A percentile compares a stretch with the other conserved stretches of the same genome.
These are phyloP conservation scores for Adelges cooleyi DNA, from an alignment of 1,140 invertebrate genomes.

Conservation along the genomic window DNA sequence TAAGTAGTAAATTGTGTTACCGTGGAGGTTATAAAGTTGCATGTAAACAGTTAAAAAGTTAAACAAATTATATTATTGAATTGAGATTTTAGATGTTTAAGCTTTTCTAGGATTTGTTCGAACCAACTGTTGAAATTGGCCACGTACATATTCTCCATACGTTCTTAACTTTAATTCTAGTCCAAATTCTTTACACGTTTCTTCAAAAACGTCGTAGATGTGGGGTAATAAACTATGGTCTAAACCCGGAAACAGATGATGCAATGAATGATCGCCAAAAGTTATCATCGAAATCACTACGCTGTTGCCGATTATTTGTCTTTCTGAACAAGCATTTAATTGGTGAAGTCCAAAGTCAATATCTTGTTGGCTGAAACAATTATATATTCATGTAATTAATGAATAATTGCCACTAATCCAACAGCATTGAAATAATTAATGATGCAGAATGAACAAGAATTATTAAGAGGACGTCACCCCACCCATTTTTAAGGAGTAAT, in stretches of 20 bases:
- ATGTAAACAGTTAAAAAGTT: too few relatives aligned
- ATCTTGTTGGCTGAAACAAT: too few relatives aligned
- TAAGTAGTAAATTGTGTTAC: too few relatives aligned
- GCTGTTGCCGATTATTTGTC: constrained; percentile 55
- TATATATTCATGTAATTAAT: too few relatives aligned
- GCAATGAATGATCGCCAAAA: constrained; percentile 65
- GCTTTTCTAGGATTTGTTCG: constrained; percentile 37
- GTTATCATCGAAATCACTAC: constrained; percentile 54
- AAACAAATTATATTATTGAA: too few relatives aligned
- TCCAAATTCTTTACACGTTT: constrained; percentile 58
- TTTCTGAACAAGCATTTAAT: constrained; percentile 61
- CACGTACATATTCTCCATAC: constrained; percentile 50
- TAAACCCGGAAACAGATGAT: constrained; percentile 70
- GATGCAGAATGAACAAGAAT: too few relatives aligned
- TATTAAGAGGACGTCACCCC: too few relatives aligned
- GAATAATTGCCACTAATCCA: too few relatives aligned
- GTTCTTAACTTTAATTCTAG: constrained; percentile 44
- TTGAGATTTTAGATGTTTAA: too few relatives aligned
- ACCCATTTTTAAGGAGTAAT: too few relatives aligned
- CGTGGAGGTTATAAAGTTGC: too few relatives aligned
- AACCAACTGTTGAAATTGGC: constrained; percentile 55
- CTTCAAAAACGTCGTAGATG: constrained; percentile 52
- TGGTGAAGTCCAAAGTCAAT: constrained; percentile 68
- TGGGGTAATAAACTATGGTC: constrained; percentile 53
- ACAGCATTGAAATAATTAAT: too few relatives aligned